Evolutionary conservation across 2,113 vertebrate genomes (phyloP), one percentile per base, ranked within the genome.

Genomic region (Oostethus manadensis): DNA sequence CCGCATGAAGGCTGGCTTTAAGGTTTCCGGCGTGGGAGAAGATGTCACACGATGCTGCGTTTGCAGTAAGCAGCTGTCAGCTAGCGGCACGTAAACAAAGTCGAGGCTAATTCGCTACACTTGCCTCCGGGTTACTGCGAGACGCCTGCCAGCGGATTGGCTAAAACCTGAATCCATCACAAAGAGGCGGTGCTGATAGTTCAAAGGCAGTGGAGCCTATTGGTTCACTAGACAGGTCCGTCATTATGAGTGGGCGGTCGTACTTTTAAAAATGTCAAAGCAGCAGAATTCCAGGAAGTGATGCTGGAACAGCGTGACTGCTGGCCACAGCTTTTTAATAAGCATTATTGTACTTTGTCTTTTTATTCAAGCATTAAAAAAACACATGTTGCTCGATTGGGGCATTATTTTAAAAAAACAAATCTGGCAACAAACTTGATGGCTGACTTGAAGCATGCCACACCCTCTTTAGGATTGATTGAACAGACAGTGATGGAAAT

Each of bases 31-130:
- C 63, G 56, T 51, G 13, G 60, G 22, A 10, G 15, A 18, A 40
- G 63, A 50, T 16, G 54, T 14, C 2, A 16, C 57, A 51, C 38
- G 42, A 51, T 56, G 5, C 10, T 14, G 9, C 0, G 50, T 44
- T 60, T n/a, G 10, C 29, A 22, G 15, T 20, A 18, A 55, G 33
- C 66, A 69, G 69, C 77, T 84, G 83, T 84, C 79, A 62, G 79
- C 72, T 68, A 79, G 68, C 77, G 9, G 75, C 68, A 85, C 84
- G 87, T 90, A 89, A 91, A 92, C 89, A 91, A 88, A 89, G 86
- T 90, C 56, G 79, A 43, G 70, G 68, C 77, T 78, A 44, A 71
- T 69, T 68, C 29, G 62, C 73, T 78, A 68, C 75, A 58, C 64
- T 82, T 46, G 76, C 86, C 76, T 82, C 66, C 51, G 60, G 63